Percentiles rank a stretch among this genome's conserved stretches.
Conservation (phyloP, 2,113 vertebrate genomes). For the Suncus etruscus region DNA sequence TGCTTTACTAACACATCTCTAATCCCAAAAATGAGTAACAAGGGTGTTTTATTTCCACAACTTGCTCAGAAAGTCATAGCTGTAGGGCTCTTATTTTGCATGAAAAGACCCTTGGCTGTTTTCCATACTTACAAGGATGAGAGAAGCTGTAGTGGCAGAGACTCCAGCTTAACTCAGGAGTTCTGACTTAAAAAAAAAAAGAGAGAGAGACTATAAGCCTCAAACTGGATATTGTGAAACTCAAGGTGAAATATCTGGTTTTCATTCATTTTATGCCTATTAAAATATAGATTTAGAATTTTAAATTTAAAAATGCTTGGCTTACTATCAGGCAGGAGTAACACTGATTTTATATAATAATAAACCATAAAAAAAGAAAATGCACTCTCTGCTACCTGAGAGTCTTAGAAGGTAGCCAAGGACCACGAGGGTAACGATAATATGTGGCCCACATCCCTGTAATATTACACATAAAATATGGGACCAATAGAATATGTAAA, state of each 20-base stretch:
- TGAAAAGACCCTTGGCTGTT: not conserved
- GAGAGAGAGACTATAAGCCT: not conserved
- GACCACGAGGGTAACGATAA: not conserved
- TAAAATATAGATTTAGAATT: not conserved
- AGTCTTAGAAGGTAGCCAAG: not conserved
- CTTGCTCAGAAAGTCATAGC: not conserved
- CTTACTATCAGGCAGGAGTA: not conserved
- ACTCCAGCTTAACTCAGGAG: no score
- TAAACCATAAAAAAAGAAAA: not conserved
- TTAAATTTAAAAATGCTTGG: no score
- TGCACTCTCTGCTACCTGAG: not conserved
- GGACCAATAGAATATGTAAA: not conserved
- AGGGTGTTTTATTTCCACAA: not conserved
- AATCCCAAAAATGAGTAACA: not conserved
- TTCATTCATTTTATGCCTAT: not conserved
- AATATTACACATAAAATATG: not conserved
- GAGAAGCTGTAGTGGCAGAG: not conserved
- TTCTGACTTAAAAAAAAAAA: not conserved
- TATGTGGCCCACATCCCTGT: not conserved
- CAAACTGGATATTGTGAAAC: not conserved
- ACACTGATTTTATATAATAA: not conserved
- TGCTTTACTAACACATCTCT: not conserved
- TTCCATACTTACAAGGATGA: not conserved
- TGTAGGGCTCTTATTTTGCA: not conserved
- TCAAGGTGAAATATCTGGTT: not conserved